Evolutionary conservation across 2,888 invertebrate species (phyloP), one percentile per base, ranked within the genome.

Genomic region (Lasioglossum morio): DNA sequence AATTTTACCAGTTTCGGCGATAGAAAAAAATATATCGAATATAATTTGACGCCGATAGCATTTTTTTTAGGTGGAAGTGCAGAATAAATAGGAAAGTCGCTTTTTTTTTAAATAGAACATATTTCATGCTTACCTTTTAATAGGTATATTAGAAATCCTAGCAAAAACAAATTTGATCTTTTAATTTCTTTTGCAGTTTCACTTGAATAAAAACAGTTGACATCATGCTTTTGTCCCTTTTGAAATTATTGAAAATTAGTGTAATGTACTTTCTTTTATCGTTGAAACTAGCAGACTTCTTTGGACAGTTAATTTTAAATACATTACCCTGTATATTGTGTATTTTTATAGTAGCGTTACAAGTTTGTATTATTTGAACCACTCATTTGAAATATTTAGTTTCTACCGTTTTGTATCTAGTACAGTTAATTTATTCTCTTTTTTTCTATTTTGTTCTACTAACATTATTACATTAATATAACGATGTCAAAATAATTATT

Each of bases 381-480:
- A 40, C 43, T 34, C 34, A 57, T 34, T 60, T 53, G 37, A 79
- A 16, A 69, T 73, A 82, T 72, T 73, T 70, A 34, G n/a, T 53
- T 72, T 27, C n/a, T 74, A 72, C 14, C 10, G 23, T 63, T 53
- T 37, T 63, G 4, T 70, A 43, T n/a, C 1, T 78, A 78, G 80
- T 88, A 88, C 90, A 93, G 88, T 92, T 92, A 93, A 92, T 70
- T 88, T 85, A 90, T 83, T 30, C 90, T 85, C 90, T 92, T 92
- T 90, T 90, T 87, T 88, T 89, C 69, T 90, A 78, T 92, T 88
- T 89, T 90, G 87, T 91, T 87, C 80, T 83, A 90, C 92, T 94
- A 93, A 94, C 90, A 87, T 82, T 76, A 66, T 73, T 75, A 76
- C 86, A 78, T 75, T 90, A 89, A 91, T 73, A 30, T 27, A 46